phyloP scores from a whole-genome alignment of 1,140 invertebrate genomes.

The Calosoma granatense region DNA sequence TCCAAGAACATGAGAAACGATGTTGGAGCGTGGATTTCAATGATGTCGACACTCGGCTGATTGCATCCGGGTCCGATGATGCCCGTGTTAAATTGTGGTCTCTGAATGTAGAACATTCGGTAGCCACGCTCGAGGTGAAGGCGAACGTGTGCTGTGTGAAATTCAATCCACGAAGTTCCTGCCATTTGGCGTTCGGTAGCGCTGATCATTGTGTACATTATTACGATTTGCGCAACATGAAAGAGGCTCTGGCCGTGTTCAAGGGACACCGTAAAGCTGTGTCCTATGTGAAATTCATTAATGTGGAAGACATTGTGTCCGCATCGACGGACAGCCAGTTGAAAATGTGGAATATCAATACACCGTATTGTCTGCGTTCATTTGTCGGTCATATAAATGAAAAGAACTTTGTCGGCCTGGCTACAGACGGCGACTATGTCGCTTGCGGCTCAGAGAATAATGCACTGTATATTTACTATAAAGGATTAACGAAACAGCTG shows the following conservation, averaged over 20 bases:
- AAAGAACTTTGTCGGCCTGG: conserved; percentile 95
- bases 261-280: conserved; percentile 92
- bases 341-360: conserved; percentile 85
- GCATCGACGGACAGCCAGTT: conserved; percentile 92
- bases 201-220: conserved; percentile 97
- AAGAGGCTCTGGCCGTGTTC: conserved; percentile 73
- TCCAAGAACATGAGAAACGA: conserved; percentile 89
- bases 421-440: conserved; percentile 89
- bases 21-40: conserved; percentile 98
- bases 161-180: conserved; percentile 83
- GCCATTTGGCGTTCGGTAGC: conserved; percentile 85
- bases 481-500: conserved; percentile 78
- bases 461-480: conserved; percentile 88
- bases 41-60: conserved; percentile 77
- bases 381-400: conserved; percentile 93
- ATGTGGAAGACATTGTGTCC: conserved; percentile 81
- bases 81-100: conserved; percentile 92
- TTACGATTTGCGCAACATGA: conserved; percentile 84
- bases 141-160: conserved; percentile 96
- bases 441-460: conserved; percentile 96
- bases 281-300: conserved; percentile 92
- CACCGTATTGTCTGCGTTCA: conserved; percentile 69
- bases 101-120: conserved; percentile 75
- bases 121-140: conserved; percentile 79
- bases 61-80: conserved; percentile 93